phyloP scores from a whole-genome alignment of 2,888 invertebrate genomes.

The Agrotis segetum region DNA sequence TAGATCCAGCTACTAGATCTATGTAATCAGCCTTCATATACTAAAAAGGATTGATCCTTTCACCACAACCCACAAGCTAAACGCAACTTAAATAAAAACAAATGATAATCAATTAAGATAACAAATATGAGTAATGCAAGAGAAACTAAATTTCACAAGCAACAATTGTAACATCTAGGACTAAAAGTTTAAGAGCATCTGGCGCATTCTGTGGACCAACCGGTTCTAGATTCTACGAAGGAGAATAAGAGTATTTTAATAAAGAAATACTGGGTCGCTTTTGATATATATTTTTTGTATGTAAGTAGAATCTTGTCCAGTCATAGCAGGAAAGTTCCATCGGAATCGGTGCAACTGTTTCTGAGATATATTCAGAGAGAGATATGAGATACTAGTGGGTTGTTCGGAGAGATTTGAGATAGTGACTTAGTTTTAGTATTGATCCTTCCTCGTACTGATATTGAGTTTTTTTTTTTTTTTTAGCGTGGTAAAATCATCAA shows the following conservation, averaged over 20 bases:
- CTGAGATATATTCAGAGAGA: neutral
- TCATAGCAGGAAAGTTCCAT: slow-evolving; percentile 54
- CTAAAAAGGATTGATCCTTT: neutral
- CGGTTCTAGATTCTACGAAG: slow-evolving; percentile 53
- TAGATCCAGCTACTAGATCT: too few species aligned
- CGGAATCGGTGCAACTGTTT: slow-evolving; percentile 30
- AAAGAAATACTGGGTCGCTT: slow-evolving; percentile 30
- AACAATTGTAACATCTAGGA: slow-evolving; percentile 14
- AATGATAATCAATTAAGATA: slow-evolving; percentile 34
- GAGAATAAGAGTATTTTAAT: slow-evolving; percentile 33
- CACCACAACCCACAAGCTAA: slow-evolving; percentile 15
- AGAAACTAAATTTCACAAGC: slow-evolving; percentile 42
- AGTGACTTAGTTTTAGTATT: neutral
- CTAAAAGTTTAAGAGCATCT: slow-evolving; percentile 28
- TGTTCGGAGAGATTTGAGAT: neutral
- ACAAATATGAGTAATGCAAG: slow-evolving; percentile 26
- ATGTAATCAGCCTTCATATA: too few species aligned
- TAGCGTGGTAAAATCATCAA: too few species aligned
- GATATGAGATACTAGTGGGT: neutral
- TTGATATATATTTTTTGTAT: slow-evolving; percentile 41
- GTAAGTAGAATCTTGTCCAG: slow-evolving; percentile 33
- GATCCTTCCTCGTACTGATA: neutral
- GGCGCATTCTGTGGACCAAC: slow-evolving; percentile 39
- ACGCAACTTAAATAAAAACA: slow-evolving; percentile 6
- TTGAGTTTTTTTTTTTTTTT: too few species aligned